These are phyloP conservation scores for Cettia cetti DNA, from an alignment of 2,113 vertebrate species.

Conservation along the genomic window DNA sequence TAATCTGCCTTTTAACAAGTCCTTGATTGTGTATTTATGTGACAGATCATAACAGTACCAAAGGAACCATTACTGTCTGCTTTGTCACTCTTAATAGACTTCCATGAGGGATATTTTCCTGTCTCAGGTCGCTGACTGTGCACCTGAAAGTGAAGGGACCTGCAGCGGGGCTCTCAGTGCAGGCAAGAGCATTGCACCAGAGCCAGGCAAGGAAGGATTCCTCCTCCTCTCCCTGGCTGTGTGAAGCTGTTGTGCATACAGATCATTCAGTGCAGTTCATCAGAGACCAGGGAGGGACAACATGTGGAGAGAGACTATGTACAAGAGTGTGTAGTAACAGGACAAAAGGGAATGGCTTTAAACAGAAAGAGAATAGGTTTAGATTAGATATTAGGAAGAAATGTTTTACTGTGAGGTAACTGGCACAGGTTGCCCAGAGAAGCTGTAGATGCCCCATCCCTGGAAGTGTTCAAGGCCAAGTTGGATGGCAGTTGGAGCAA, in stretches of 20 bases:
- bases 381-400: not conserved
- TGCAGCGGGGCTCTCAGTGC: not conserved
- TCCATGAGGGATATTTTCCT: not conserved
- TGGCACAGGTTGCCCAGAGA: not conserved
- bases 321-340: not conserved
- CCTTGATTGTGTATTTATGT: not conserved
- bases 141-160: not conserved
- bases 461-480: not conserved
- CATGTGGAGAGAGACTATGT: not conserved
- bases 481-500: not conserved
- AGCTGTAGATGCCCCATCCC: not conserved
- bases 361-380: not conserved
- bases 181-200: rapidly evolving
- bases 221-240: not conserved
- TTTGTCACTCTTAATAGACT: not conserved
- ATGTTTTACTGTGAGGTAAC: not conserved
- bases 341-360: not conserved
- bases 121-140: not conserved
- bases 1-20: not conserved
- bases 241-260: not conserved
- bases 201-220: not conserved
- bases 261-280: not conserved
- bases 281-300: not conserved
- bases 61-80: not conserved
- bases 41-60: not conserved